Evolutionary conservation across 2,113 vertebrate species (phyloP), one percentile per base, ranked within the genome.

Genomic region (human): DNA sequence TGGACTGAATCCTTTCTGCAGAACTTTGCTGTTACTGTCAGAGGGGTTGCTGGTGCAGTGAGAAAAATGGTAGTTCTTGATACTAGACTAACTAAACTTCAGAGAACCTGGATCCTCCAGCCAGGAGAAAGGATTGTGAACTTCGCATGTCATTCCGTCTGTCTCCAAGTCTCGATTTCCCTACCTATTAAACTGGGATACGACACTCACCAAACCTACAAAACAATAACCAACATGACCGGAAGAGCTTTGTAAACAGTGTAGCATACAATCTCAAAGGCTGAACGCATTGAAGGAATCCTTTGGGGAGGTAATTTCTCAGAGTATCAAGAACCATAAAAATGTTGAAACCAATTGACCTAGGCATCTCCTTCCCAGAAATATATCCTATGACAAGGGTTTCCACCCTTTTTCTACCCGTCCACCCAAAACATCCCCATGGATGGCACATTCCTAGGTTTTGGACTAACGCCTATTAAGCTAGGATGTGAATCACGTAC

Each of bases 281-380:
- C 55, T 84, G 16, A 25, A 92, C 92, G 79, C 25, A 35, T 2
- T 52, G 1, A 50, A 73, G 76, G 72, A 89, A 66, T 59, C 10
- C 43, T 95, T 92, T 75, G 82, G 11, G 57, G 61, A 89, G 20
- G 45, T 75, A 70, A 92, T 79, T 86, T 95, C 94, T 76, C 43
- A 59, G 30, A 81, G 4, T 82, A 72, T n/a, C 50, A 30, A 89
- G 57, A 94, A 17, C 32, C 88, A 88, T 84, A 32, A 85, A 97
- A 90, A 89, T 75, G 22, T 43, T 89, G 18, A 18, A 14, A 57
- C 1, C 35, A 20, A 59, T 30, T 81, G 38, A 86, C 55, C 55
- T 11, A 55, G 35, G 11, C 4, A 27, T 66, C 11, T 12, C 70
- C 50, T 38, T 68, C 35, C 18, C 32, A 94, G 68, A 93, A 94